Evolutionary conservation across 2,113 vertebrate species (phyloP), one percentile per base, ranked within the genome.

Genomic region (Capreolus pygargus): DNA sequence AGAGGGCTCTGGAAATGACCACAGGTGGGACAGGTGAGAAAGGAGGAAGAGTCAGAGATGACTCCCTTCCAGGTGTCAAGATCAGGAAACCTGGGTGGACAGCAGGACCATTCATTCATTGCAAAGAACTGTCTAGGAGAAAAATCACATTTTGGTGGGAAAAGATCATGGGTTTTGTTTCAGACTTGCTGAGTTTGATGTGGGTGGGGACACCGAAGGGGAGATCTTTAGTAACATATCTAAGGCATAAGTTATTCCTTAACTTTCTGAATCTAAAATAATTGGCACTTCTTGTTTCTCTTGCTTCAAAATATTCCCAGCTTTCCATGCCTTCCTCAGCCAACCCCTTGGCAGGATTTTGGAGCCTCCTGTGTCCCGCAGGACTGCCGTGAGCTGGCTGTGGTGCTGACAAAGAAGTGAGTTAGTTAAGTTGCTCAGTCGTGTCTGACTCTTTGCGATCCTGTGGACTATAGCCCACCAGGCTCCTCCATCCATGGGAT

Each of bases 321-420:
- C 10, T 33, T 57, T 58, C 47, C 58, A 12, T 12, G 36, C 54
- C 36, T 74, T 27, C 61, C 30, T 92, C 14, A 27, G 8, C 11
- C 17, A 1, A 50, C 33, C 15, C 39, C 43, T 15, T 7, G 33
- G 70, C 0, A 6, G 47, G 50, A 19, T 25, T 43, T 13, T 6
- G 39, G 23, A 15, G 3, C 30, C 47, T 25, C 3, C 9, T 7
- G 28, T 6, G 1, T n/a, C 27, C 1, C 0, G 47, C 4, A 6
- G 39, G 45, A 30, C 74, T 61, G 60, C 30, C 10, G 1, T 6
- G 5, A 6, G n/a, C 23, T 9, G 4, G 64, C 2, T 4, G 61
- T 7, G 1, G 2, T 1, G 7, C 19, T 27, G 3, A 17, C 11
- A 39, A 39, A 25, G n/a, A 17, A 9, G 61, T 2, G 19, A 9